These are phyloP conservation scores for Paragorgia papillata DNA, from an alignment of 92 coral and sea anemone genomes.

Conservation along the genomic window DNA sequence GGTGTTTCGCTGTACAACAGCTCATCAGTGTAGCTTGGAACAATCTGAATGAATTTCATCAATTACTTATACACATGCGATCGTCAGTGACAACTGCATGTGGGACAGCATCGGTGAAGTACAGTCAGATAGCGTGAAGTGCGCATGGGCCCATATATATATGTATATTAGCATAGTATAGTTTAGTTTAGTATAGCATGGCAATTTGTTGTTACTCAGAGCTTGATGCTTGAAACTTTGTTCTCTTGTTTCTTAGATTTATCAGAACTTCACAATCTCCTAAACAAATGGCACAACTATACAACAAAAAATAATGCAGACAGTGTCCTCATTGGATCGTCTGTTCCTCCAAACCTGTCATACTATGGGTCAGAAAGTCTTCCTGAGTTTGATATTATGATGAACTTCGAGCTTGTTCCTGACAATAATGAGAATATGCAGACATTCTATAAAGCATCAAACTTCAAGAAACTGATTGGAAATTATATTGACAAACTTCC, in stretches of 20 bases:
- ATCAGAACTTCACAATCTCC: neutral
- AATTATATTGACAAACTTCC: slow-evolving; percentile 71
- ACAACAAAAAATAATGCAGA: slow-evolving; percentile 13
- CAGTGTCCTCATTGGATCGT: slow-evolving; percentile 27
- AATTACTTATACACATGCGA: too few relatives aligned
- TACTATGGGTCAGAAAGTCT: slow-evolving; percentile 64
- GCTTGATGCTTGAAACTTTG: too few relatives aligned
- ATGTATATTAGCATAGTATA: too few relatives aligned
- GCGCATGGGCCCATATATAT: too few relatives aligned
- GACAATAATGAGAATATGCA: slow-evolving; percentile 4
- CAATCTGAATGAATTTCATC: too few relatives aligned
- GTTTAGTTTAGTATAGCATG: too few relatives aligned
- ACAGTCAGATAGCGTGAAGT: too few relatives aligned
- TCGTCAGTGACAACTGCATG: too few relatives aligned
- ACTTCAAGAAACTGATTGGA: slow-evolving; percentile 53
- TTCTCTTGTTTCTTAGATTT: slow-evolving; percentile 1
- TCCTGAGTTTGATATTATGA: slow-evolving; percentile 79
- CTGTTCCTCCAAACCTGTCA: neutral
- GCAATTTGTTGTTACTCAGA: too few relatives aligned
- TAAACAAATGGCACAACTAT: slow-evolving; percentile 37
- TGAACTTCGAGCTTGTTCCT: slow-evolving; percentile 72
- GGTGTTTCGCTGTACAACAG: too few relatives aligned
- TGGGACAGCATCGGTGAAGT: too few relatives aligned
- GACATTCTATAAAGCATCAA: slow-evolving; percentile 50
- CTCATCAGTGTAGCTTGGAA: too few relatives aligned